Percentiles rank a stretch among this genome's conserved stretches.
Evolutionary conservation across 2,113 vertebrate species (phyloP).

Genomic region (Glaucidium brasilianum): DNA sequence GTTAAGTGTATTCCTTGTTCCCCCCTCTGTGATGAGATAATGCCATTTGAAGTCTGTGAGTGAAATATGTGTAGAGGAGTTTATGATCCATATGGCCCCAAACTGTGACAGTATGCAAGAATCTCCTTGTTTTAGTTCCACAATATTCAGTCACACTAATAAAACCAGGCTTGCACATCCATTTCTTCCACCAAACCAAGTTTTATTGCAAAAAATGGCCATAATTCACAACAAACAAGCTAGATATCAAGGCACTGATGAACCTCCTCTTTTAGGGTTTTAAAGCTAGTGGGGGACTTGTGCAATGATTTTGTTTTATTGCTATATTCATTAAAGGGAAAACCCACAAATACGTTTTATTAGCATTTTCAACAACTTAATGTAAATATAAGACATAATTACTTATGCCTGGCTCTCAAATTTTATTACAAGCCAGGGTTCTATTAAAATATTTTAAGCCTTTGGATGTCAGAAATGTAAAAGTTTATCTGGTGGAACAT

Average conservation of each 20-base stretch:
- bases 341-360: constrained; percentile 42
- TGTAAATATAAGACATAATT: constrained; percentile 44
- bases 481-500: neutral
- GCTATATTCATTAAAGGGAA: constrained; percentile 22
- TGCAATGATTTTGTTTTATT: constrained; percentile 45
- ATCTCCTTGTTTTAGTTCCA: constrained; percentile 68
- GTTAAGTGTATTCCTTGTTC: constrained; percentile 50
- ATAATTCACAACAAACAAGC: constrained; percentile 71
- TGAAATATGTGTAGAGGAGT: constrained; percentile 62
- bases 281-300: neutral
- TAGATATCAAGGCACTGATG: constrained; percentile 28
- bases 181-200: constrained; percentile 68
- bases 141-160: constrained; percentile 66
- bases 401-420: constrained; percentile 23
- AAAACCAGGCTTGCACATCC: constrained; percentile 67
- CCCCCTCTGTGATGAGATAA: constrained; percentile 56
- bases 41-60: constrained; percentile 42
- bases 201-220: constrained; percentile 66
- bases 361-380: constrained; percentile 46
- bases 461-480: neutral
- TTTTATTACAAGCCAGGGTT: constrained; percentile 33
- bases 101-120: constrained; percentile 65
- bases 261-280: constrained; percentile 25
- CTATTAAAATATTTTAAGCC: constrained; percentile 13
- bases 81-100: constrained; percentile 68